Evolutionary conservation across 2,113 vertebrate genomes (phyloP).

Genomic region (Chinchilla lanigera): DNA sequence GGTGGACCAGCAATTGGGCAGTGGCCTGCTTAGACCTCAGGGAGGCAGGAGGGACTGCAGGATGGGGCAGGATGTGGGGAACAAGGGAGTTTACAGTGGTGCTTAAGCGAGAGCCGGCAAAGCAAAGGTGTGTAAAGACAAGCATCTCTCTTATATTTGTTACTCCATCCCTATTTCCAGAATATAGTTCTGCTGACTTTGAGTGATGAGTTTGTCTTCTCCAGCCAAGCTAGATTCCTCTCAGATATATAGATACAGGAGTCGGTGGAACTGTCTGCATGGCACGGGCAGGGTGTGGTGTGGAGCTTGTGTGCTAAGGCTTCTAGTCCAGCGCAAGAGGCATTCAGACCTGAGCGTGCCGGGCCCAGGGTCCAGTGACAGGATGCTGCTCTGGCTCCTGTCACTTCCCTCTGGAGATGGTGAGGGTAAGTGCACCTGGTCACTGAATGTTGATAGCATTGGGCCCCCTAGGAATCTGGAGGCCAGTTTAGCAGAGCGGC

Average conservation of each 20-base stretch:
- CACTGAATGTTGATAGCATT: neutral
- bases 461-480: neutral
- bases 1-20: neutral
- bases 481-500: neutral
- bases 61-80: neutral
- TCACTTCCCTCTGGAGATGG: neutral
- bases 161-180: neutral
- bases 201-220: neutral
- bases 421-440: neutral
- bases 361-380: accelerated
- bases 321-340: neutral
- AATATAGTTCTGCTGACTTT: neutral
- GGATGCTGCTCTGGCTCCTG: accelerated
- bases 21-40: neutral
- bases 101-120: neutral
- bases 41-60: neutral
- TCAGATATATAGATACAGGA: neutral
- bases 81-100: neutral
- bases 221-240: neutral
- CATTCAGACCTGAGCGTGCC: neutral
- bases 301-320: neutral
- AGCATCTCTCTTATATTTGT: neutral
- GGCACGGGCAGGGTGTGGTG: neutral
- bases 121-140: neutral
- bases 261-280: neutral